phyloP scores from a whole-genome alignment of 2,113 vertebrate genomes.

The Phylloscopus trochiloides region DNA sequence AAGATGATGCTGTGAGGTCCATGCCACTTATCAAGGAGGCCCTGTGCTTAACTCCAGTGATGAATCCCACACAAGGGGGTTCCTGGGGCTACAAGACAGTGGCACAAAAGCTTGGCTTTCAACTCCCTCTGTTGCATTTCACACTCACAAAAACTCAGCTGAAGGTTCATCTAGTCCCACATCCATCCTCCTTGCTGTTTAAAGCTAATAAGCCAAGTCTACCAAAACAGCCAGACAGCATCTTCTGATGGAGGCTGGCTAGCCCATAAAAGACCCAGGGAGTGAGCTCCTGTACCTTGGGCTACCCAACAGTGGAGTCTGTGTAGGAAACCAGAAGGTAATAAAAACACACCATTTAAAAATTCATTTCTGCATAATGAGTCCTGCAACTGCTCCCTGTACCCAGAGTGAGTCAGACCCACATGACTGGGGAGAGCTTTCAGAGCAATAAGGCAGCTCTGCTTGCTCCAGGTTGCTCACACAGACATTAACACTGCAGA shows the following conservation, averaged over 20 bases:
- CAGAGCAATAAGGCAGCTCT: background rate
- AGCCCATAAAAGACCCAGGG: background rate
- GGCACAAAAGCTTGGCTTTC: background rate
- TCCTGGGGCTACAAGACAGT: background rate
- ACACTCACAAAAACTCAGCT: background rate
- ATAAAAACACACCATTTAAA: slow-evolving; percentile 15
- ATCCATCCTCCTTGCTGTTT: background rate
- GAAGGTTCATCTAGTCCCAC: background rate
- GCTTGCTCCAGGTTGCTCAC: background rate
- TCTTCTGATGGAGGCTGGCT: background rate
- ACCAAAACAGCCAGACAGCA: background rate
- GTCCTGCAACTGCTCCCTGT: background rate
- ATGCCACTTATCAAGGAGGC: background rate
- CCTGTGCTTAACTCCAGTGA: background rate
- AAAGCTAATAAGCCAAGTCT: background rate
- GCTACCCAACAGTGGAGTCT: background rate
- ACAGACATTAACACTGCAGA: background rate
- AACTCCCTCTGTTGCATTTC: background rate
- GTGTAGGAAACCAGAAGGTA: background rate
- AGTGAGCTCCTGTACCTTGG: background rate
- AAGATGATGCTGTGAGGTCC: background rate
- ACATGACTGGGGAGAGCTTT: background rate
- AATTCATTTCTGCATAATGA: background rate
- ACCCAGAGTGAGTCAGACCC: background rate
- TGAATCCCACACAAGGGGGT: background rate